Evolutionary conservation across 2,113 vertebrate genomes (phyloP), one percentile per base, ranked within the genome.

Genomic region (Stigmatopora argus): DNA sequence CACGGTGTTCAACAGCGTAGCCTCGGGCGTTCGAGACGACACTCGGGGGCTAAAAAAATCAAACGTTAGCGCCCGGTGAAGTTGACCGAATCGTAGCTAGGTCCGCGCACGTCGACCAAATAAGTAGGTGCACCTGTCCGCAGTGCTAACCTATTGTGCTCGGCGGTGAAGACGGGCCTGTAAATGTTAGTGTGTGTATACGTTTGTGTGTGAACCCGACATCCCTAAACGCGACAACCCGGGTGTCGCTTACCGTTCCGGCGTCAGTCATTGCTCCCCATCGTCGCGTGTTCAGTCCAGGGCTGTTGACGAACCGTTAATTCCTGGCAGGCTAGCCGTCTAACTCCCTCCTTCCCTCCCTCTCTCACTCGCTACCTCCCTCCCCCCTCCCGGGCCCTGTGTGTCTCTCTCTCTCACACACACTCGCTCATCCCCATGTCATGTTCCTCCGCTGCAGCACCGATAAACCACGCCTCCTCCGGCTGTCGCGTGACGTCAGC

Each of bases 381-480:
- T 31, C 26, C 26, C 26, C 26, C 26, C 26, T 31, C 26, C 26
- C 26, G 26, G 1, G 1, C 26, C 26, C 26, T 3, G 26, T 31
- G 26, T 31, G 38, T 52, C 51, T 69, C 80, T 81, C 84, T 66
- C 84, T 72, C 80, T 60, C 69, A 73, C 85, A 69, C 69, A 72
- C 74, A 68, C 76, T 88, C 68, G 79, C 85, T 89, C 89, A 85
- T 84, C 86, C 87, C 83, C 84, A 85, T 90, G 87, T 90, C 87
- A 88, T 85, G 72, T 85, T 88, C 86, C 88, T 89, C 84, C 73
- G 89, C 90, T 92, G 90, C 90, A 92, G 90, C 87, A 90, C 85
- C 85, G 71, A 15, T 41, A 84, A 64, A 80, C 73, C 89, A 88
- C 90, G 87, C 90, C 90, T 77, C 87, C 89, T 79, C 84, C 72